Conservation (phyloP, 2,113 vertebrate genomes). For the Tyto alba region DNA sequence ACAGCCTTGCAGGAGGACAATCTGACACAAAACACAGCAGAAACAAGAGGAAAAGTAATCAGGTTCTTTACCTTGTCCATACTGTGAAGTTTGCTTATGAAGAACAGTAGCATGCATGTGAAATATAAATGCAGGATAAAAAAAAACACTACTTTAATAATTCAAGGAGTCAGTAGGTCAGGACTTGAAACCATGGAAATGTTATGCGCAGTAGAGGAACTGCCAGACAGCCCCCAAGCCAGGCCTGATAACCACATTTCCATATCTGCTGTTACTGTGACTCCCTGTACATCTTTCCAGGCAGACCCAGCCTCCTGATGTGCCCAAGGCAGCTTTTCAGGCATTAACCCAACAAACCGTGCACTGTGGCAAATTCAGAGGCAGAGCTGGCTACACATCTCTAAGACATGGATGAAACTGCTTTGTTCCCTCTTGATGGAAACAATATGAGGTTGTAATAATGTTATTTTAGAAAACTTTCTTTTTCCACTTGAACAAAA, state of each 20-base stretch:
- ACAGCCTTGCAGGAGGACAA: neutral
- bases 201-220: neutral
- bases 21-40: neutral
- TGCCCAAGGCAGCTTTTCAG: neutral
- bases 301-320: neutral
- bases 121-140: neutral
- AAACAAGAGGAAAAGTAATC: neutral
- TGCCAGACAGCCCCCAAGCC: neutral
- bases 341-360: neutral
- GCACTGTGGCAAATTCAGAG: neutral
- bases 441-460: neutral
- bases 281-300: neutral
- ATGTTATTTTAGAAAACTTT: rapidly evolving
- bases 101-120: neutral
- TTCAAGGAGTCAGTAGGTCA: neutral
- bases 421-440: neutral
- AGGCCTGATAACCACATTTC: neutral
- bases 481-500: neutral
- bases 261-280: neutral
- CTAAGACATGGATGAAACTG: neutral
- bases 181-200: neutral
- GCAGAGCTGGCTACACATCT: neutral
- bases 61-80: neutral
- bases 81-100: neutral
- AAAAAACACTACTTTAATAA: neutral